These are phyloP conservation scores for Grus americana DNA, from an alignment of 2,113 vertebrate species.

Conservation along the genomic window DNA sequence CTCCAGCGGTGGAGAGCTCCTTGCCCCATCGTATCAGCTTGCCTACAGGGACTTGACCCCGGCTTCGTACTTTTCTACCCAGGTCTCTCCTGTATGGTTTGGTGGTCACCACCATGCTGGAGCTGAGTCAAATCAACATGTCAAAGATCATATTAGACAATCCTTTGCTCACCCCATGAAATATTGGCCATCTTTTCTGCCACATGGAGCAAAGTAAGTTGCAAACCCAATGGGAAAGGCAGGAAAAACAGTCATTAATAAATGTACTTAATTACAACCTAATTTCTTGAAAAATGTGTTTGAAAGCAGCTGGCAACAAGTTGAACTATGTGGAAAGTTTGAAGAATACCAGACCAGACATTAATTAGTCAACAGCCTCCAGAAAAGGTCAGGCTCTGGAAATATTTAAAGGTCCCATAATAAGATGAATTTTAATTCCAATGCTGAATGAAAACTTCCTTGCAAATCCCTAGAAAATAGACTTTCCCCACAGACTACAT, in stretches of 20 bases:
- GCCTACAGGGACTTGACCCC: background rate
- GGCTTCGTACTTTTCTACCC: background rate
- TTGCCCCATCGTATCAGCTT: background rate
- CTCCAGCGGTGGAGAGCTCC: background rate
- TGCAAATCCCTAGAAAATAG: constrained; percentile 3
- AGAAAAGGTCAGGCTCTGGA: constrained; percentile 63
- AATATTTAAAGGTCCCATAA: constrained; percentile 58
- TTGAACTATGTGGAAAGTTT: constrained; percentile 65
- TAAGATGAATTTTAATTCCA: constrained; percentile 52
- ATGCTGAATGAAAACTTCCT: constrained; percentile 27
- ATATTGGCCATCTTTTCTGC: constrained; percentile 28
- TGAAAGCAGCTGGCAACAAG: constrained; percentile 62
- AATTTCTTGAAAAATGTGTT: constrained; percentile 63
- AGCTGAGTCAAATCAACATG: background rate
- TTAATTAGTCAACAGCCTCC: constrained; percentile 64
- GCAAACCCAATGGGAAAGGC: constrained; percentile 50
- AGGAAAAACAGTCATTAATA: constrained; percentile 65
- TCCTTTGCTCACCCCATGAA: background rate
- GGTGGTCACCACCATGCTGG: background rate
- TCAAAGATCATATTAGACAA: background rate
- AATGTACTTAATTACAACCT: constrained; percentile 58
- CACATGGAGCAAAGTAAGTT: constrained; percentile 38
- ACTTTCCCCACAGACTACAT: background rate
- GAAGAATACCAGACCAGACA: constrained; percentile 66
- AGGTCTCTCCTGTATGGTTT: background rate